phyloP scores from a whole-genome alignment of 2,797 vertebrate genomes.

The Gallirallus australis region DNA sequence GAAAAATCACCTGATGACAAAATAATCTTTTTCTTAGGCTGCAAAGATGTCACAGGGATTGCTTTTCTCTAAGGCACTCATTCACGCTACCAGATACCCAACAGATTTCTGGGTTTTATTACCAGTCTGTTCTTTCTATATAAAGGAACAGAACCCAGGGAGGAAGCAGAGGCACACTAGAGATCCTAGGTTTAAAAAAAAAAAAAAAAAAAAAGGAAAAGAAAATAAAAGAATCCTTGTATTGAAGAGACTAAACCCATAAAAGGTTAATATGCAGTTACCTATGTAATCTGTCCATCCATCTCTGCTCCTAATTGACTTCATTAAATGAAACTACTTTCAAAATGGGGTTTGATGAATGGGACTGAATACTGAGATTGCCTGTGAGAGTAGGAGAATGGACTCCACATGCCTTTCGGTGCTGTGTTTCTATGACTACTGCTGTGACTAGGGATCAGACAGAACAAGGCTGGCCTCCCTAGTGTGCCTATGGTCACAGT shows the following conservation, averaged over 20 bases:
- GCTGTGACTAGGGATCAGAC: background rate
- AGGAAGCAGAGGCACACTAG: background rate
- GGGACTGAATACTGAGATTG: background rate
- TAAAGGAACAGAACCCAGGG: background rate
- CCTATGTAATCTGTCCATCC: background rate
- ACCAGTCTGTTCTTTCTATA: background rate
- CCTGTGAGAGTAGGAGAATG: background rate
- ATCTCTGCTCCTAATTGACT: constrained; percentile 8
- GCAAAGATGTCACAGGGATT: background rate
- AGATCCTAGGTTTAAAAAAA: background rate
- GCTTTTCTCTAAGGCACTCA: background rate
- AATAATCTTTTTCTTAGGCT: constrained; percentile 12
- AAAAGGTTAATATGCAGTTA: background rate
- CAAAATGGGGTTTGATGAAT: constrained; percentile 5
- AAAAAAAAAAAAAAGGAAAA: background rate
- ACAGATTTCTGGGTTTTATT: background rate
- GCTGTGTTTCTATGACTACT: constrained; percentile 48
- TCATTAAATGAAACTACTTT: constrained; percentile 2
- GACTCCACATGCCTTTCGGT: background rate
- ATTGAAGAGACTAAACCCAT: background rate
- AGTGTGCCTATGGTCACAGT: background rate
- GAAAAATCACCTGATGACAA: constrained; percentile 26
- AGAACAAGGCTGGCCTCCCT: background rate
- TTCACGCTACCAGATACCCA: background rate
- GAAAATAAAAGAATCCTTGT: background rate